Conservation (phyloP, 2,888 invertebrate genomes). For the Notodonta dromedarius region DNA sequence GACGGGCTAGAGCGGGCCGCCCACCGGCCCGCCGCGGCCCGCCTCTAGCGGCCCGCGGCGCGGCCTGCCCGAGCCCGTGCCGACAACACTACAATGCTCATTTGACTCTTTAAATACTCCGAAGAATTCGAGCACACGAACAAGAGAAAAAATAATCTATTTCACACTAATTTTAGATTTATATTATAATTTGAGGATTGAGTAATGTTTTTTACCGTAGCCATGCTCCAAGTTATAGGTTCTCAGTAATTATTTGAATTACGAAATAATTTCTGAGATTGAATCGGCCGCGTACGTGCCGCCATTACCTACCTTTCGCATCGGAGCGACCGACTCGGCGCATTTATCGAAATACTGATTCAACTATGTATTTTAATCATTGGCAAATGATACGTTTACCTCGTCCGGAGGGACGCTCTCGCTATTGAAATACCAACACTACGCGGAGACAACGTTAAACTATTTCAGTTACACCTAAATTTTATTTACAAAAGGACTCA, state of each 20-base stretch:
- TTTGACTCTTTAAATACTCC: conserved; percentile 24
- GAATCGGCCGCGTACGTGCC: conserved; percentile 61
- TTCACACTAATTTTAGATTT: conserved; percentile 54
- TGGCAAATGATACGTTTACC: conserved; percentile 19
- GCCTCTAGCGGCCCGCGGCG: conserved; percentile 49
- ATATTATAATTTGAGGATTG: conserved; percentile 56
- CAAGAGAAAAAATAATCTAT: conserved; percentile 46
- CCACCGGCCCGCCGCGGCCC: conserved; percentile 63
- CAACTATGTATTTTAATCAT: conserved; percentile 31
- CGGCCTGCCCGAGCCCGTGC: conserved; percentile 14
- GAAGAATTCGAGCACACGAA: conserved; percentile 30
- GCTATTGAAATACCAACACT: conserved; percentile 62
- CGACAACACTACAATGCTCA: conserved; percentile 28
- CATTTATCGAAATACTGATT: conserved; percentile 47
- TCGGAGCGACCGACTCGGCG: conserved; percentile 47
- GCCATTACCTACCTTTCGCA: conserved; percentile 58
- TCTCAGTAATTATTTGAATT: conserved; percentile 67
- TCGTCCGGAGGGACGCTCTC: conserved; percentile 10
- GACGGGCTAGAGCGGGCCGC: conserved; percentile 67
- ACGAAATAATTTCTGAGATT: conserved; percentile 65
- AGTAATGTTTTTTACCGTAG: conserved; percentile 58
- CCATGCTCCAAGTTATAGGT: conserved; percentile 52
- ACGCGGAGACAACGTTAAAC: conserved; percentile 58
- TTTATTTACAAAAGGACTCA: conserved; percentile 79
- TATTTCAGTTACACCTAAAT: conserved; percentile 68